Base-by-base conservation (phyloP, 2,797 vertebrate genomes). In the Toxotes lorentzi region DNA sequence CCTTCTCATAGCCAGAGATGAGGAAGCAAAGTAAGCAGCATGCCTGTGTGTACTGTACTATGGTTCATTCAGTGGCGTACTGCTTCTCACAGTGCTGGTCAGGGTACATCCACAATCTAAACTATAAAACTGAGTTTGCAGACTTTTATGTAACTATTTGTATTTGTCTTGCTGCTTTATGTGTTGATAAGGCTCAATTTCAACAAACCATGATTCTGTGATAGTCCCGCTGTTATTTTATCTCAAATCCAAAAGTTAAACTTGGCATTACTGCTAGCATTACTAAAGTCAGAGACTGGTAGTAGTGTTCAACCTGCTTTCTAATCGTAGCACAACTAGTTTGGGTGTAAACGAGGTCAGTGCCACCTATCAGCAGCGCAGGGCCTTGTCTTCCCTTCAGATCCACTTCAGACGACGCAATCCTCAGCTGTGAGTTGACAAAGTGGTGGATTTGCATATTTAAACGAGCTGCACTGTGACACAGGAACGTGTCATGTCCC, bases 1-100 rank as follows among this genome's bases (percentile, higher is more conserved):
- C 41, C 97, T 98, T 69, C 96, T 98, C 40, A 95, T 98, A 17
- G 96, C 97, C 65, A 94, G 97, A 3, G 97, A 98, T 0, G 96
- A 97, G 0, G 96, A 97, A 0, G 96, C 97, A 82, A 96, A 95
- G 97, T 97, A 84, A 93, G 92, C 13, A 64, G 19, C 27, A 64
- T 13, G 6, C 57, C 8, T 17, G 1, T 47, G 40, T 40, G 13
- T 41, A 41, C 40, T 41, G 40, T 4, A 34, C 19, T 48, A 24
- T 4, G 17, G 23, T 16, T 45, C 13, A 47, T 27, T 35, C 32
- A 45, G 14, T 13, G 23, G 8, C 13, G 38, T 2, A 21, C 35
- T 70, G 41, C 11, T 73, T 47, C 9, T 53, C 32, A 54, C 7
- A 10, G 23, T 23, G 13, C 5, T 4, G 10, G 43, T n/a, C 38